Conservation (phyloP, 2,888 invertebrate genomes). For the Perizoma flavofasciatum region DNA sequence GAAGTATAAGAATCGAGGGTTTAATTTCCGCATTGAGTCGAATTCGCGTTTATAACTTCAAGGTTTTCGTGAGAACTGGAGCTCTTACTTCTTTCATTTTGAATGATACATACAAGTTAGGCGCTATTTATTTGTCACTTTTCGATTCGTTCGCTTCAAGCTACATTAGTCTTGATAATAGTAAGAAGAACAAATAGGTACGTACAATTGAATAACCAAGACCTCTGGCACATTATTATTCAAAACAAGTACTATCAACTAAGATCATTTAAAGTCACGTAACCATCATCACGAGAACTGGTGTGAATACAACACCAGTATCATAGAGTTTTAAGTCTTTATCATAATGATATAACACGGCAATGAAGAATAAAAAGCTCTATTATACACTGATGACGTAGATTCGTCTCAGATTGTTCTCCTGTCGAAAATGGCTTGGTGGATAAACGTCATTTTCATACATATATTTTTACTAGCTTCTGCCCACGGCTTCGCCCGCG, state of each 20-base stretch:
- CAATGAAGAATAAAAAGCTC: slow-evolving; percentile 6
- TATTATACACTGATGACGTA: not conserved
- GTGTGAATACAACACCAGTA: slow-evolving; percentile 21
- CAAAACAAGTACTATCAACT: slow-evolving; percentile 15
- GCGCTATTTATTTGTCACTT: no score
- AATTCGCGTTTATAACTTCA: not conserved
- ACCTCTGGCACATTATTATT: slow-evolving; percentile 8
- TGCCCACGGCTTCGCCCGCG: no score
- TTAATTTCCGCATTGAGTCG: not conserved
- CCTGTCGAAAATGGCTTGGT: no score
- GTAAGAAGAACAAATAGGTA: not conserved
- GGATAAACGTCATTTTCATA: no score
- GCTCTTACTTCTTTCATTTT: no score
- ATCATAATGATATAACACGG: slow-evolving; percentile 4
- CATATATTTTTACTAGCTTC: no score
- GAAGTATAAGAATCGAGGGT: not conserved
- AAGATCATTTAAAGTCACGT: slow-evolving; percentile 23
- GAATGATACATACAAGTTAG: no score
- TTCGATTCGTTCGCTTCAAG: no score
- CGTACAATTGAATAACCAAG: slow-evolving; percentile 4
- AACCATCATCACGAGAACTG: slow-evolving; percentile 25
- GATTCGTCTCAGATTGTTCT: no score
- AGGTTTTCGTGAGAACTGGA: no score
- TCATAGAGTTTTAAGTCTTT: slow-evolving; percentile 4
- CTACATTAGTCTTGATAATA: no score